Evolutionary conservation across 2,888 invertebrate genomes (phyloP), one percentile per base, ranked within the genome.

Genomic region (Empis livida): DNA sequence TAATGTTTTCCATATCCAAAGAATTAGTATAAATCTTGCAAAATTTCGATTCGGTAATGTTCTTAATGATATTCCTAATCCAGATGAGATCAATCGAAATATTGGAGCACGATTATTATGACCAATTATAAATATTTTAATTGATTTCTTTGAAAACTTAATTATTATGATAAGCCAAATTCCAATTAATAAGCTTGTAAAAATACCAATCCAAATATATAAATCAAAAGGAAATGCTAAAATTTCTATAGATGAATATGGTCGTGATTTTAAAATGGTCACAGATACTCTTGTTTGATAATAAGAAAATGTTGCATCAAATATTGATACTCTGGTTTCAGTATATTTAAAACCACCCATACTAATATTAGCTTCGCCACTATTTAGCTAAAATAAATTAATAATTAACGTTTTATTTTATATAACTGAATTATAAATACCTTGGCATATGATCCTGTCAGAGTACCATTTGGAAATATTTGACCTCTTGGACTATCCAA

Each of bases 331-430:
- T 27, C 59, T 53, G n/a, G 55, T 55, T 30, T 51, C 39, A 0
- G 57, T 56, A 15, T 56, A 56, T 49, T 17, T 58, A 56, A 6
- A 57, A 0, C 57, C 61, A 1, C 65, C 65, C 13, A 65, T 51
- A 1, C 56, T 59, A 1, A 66, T 42, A 8, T 63, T 55, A 10
- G 58, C 59, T 11, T 39, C 31, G 1, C 53, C 53, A 0, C 49
- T 16, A 1, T 53, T 47, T 13, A 65, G 43, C 62, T 65, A 50
- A 0, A n/a, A n/a, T n/a, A n/a, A n/a, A n/a, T n/a, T n/a, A n/a
- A n/a, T n/a, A n/a, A n/a, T n/a, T 48, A 43, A 5, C n/a, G 5
- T 11, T 10, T 11, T n/a, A n/a, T n/a, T n/a, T n/a, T 40, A 45
- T 31, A 14, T 20, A 20, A 35, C n/a, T 5, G 35, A 40, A 5